Evolutionary conservation across 2,113 vertebrate genomes (phyloP).

Genomic region (Arizona elegans): DNA sequence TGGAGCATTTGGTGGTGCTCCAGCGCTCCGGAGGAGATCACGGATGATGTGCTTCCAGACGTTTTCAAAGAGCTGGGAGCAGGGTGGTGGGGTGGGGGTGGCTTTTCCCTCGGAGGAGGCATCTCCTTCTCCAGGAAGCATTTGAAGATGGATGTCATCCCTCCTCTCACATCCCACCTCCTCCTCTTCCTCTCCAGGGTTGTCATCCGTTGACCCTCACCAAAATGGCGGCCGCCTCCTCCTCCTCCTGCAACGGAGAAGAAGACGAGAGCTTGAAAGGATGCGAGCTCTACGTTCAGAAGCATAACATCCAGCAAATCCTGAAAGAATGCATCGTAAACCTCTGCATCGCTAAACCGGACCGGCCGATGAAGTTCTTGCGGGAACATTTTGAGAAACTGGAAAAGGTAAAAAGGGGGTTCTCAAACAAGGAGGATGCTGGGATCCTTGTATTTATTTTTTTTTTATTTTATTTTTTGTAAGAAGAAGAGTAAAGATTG

Average conservation of each 20-base stretch:
- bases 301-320: constrained; percentile 92
- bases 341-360: constrained; percentile 91
- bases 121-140: neutral
- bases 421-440: neutral
- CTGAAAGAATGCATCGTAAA: constrained; percentile 95
- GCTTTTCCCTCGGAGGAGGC: neutral
- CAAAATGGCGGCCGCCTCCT: constrained; percentile 91
- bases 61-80: fast-evolving
- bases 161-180: constrained; percentile 42
- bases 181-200: constrained; percentile 52
- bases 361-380: constrained; percentile 93
- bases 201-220: constrained; percentile 61
- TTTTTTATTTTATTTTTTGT: too few relatives aligned
- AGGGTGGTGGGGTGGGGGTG: neutral
- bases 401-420: constrained; percentile 87
- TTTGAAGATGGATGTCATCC: constrained; percentile 12
- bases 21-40: neutral
- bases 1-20: neutral
- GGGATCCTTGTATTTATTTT: neutral
- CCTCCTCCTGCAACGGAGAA: constrained; percentile 81
- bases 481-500: neutral
- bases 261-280: constrained; percentile 93
- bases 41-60: neutral
- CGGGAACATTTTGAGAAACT: constrained; percentile 94
- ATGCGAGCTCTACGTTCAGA: constrained; percentile 94